Conservation (phyloP, 2,113 vertebrate genomes). For the Psilopsiagon aymara region DNA sequence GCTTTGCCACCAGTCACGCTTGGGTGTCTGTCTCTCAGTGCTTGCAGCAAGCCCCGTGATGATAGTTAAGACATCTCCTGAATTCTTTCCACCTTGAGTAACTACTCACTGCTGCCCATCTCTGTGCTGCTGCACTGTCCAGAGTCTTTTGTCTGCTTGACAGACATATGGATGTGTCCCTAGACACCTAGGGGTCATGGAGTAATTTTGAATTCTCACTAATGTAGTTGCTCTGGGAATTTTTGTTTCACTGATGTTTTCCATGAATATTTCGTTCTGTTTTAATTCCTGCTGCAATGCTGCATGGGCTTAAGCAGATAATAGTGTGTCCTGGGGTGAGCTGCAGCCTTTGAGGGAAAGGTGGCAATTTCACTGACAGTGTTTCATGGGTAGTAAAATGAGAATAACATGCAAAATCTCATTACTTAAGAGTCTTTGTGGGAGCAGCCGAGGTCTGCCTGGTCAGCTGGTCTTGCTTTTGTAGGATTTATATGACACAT, state of each 20-base stretch:
- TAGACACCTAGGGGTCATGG: not conserved
- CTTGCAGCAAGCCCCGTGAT: not conserved
- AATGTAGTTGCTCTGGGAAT: not conserved
- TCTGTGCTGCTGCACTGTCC: not conserved
- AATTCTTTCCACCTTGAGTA: not conserved
- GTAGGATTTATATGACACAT: not conserved
- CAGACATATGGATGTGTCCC: not conserved
- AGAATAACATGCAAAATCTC: not conserved
- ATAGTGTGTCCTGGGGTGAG: not conserved
- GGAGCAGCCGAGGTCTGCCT: not conserved
- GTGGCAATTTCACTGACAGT: not conserved
- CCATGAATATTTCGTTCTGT: not conserved
- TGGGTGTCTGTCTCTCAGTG: not conserved
- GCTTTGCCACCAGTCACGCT: not conserved
- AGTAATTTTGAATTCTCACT: not conserved
- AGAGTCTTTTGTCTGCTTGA: not conserved
- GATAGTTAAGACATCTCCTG: not conserved
- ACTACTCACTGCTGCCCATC: not conserved
- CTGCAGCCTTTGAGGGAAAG: not conserved
- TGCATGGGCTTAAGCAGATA: not conserved
- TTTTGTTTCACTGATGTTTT: not conserved
- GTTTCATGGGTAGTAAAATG: not conserved
- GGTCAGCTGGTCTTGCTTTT: not conserved
- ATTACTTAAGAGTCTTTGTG: not conserved
- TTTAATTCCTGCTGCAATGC: not conserved